Evolutionary conservation across 2,888 invertebrate species (phyloP), one percentile per base, ranked within the genome.

Genomic region (Dichetophora obliterata): DNA sequence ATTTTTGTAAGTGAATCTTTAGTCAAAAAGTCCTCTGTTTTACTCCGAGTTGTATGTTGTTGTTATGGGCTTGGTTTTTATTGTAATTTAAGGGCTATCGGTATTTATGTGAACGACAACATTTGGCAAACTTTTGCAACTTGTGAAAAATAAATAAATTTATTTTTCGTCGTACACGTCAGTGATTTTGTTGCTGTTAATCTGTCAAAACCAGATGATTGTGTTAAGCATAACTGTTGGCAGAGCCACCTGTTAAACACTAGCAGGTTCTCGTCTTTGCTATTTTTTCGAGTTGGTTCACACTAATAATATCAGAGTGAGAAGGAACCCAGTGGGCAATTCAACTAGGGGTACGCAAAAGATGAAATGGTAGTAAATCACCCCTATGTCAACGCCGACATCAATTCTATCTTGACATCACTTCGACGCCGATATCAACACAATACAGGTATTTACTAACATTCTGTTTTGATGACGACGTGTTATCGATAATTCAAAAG

Each of bases 1-100:
- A 85, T 86, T 48, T 61, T 24, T 19, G 9, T 37, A 43, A 14
- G 5, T n/a, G 14, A 11, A n/a, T 9, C 24, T 43, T 43, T 1
- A 19, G 24, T 1, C 11, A 59, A 24, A 9, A 22, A n/a, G n/a
- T n/a, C 54, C 6, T 1, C 1, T 19, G 14, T 2, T 65, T 65
- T 34, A n/a, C 2, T 65, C 16, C n/a, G n/a, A 16, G n/a, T 37
- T 37, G 37, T 8, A 37, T 6, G 37, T 37, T 37, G 24, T 57
- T 22, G 4, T n/a, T 24, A 11, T 57, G 59, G 24, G 27, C 14
- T 24, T 59, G 9, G 14, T 5, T 66, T 16, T 37, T 8, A 1
- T 8, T 43, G 0, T 16, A 43, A n/a, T 66, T 16, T 14, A 0
- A 31, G 2, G 19, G 16, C 6, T 48, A 0, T 52, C 4, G 16